phyloP scores from a whole-genome alignment of 2,797 vertebrate genomes.

The Danio albolineatus region DNA sequence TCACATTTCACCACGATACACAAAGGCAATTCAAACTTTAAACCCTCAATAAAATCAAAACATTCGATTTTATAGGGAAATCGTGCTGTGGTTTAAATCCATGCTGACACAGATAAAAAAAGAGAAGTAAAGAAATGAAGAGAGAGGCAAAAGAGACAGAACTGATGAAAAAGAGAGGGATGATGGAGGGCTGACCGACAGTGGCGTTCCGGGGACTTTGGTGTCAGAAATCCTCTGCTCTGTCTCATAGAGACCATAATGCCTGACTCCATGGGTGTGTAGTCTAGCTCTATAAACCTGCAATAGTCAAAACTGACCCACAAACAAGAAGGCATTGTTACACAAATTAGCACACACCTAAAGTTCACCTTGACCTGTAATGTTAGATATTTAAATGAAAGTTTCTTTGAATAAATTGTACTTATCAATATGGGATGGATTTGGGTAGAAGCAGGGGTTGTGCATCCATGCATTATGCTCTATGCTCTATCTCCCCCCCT shows the following conservation, averaged over 20 bases:
- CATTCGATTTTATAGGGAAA: not conserved
- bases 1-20: conserved; percentile 33
- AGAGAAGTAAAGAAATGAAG: conserved; percentile 31
- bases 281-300: conserved; percentile 87
- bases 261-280: conserved; percentile 84
- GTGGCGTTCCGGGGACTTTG: conserved; percentile 79
- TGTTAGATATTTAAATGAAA: conserved; percentile 3
- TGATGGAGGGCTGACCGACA: conserved; percentile 73
- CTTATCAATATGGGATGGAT: not conserved
- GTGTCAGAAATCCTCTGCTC: conserved; percentile 78
- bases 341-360: conserved; percentile 19
- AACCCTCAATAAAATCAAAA: conserved; percentile 14
- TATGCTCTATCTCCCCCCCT: not conserved
- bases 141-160: conserved; percentile 53
- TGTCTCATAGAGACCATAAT: conserved; percentile 86
- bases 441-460: not conserved
- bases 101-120: conserved; percentile 64
- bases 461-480: not conserved
- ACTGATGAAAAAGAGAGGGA: conserved; percentile 67
- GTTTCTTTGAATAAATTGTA: not conserved
- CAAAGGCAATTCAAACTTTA: conserved; percentile 45
- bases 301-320: conserved; percentile 86
- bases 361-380: not conserved
- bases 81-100: conserved; percentile 47
- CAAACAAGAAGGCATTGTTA: conserved; percentile 71